Percentiles rank a stretch among this genome's conserved stretches.
Evolutionary conservation across 2,797 vertebrate genomes (phyloP).

Genomic region (Scomberomorus guttatus): DNA sequence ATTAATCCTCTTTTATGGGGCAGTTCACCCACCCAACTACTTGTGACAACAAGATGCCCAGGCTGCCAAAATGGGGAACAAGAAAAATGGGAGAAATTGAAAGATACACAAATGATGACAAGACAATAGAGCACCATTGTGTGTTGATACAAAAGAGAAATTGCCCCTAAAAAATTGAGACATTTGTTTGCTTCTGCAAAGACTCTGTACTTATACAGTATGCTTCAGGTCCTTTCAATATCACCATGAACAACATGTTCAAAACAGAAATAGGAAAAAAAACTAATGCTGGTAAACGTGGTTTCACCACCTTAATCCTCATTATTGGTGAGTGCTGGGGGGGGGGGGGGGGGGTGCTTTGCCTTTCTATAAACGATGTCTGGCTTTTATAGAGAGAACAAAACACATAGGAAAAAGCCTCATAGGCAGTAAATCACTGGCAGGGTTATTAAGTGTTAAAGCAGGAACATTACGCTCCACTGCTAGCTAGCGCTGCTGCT

Average conservation of each 20-base stretch:
- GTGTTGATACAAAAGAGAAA: slow-evolving; percentile 28
- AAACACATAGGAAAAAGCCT: slow-evolving; percentile 74
- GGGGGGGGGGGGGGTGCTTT: slow-evolving; percentile 29
- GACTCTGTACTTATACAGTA: slow-evolving; percentile 2
- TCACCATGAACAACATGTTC: slow-evolving; percentile 59
- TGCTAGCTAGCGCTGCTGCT: slow-evolving; percentile 63
- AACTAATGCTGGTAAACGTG: slow-evolving; percentile 67
- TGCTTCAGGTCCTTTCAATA: slow-evolving; percentile 62
- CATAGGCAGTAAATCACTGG: slow-evolving; percentile 76
- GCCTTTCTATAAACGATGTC: slow-evolving; percentile 69
- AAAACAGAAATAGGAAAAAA: slow-evolving; percentile 50
- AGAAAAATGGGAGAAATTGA: slow-evolving; percentile 10
- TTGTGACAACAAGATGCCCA: slow-evolving; percentile 26
- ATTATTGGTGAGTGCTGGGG: slow-evolving; percentile 72
- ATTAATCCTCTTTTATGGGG: slow-evolving; percentile 71
- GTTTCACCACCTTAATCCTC: slow-evolving; percentile 77
- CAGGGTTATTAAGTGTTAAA: slow-evolving; percentile 78
- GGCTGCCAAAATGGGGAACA: slow-evolving; percentile 23
- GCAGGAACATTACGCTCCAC: slow-evolving; percentile 67
- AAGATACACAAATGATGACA: slow-evolving; percentile 11
- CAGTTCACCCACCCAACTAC: slow-evolving; percentile 43
- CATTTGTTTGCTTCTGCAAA: slow-evolving; percentile 39
- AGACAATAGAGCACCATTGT: slow-evolving; percentile 8
- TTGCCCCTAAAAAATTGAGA: slow-evolving; percentile 5
- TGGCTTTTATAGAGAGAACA: slow-evolving; percentile 76